Conservation (phyloP, 2,888 invertebrate genomes). For the Heliconius charithonia region DNA sequence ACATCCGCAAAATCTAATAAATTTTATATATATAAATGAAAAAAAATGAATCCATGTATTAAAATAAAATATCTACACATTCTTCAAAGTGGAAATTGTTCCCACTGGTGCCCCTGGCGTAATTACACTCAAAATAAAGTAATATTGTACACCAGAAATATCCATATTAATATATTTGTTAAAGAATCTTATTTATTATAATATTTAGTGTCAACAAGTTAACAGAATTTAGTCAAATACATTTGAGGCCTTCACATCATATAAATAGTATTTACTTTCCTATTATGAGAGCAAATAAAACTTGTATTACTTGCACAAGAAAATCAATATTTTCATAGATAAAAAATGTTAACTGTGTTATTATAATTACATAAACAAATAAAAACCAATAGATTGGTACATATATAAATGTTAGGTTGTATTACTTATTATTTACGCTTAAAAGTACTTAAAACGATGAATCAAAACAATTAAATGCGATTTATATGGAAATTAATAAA, state of each 20-base stretch:
- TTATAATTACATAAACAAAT: background rate
- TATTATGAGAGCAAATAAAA: background rate
- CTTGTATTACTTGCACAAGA: background rate
- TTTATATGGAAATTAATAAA: no score
- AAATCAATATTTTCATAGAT: background rate
- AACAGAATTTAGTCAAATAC: background rate
- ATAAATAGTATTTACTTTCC: background rate
- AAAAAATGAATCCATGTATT: no score
- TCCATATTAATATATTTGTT: background rate
- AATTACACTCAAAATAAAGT: no score
- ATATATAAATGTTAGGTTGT: background rate
- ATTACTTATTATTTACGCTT: background rate
- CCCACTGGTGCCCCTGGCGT: background rate
- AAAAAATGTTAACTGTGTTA: no score
- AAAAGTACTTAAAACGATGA: background rate
- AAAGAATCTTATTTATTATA: background rate
- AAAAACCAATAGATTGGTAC: background rate
- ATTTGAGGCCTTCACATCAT: background rate
- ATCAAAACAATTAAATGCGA: background rate
- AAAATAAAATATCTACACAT: background rate
- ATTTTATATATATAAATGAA: background rate
- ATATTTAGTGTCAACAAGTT: background rate
- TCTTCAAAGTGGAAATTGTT: background rate
- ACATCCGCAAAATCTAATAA: background rate
- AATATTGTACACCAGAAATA: no score